Evolutionary conservation across 1,140 invertebrate species (phyloP).

Genomic region (Aleiodes sp.): DNA sequence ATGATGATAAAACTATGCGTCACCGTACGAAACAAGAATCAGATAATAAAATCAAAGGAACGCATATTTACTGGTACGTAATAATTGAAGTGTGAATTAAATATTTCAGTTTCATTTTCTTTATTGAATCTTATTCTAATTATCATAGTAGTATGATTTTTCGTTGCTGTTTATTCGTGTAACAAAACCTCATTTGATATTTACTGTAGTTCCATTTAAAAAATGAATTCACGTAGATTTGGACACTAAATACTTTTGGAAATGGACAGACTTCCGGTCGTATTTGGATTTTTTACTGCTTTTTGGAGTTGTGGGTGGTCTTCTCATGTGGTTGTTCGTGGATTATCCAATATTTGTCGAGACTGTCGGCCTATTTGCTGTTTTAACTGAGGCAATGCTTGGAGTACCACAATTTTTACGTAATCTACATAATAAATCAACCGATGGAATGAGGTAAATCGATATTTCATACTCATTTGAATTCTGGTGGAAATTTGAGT

Average conservation of each 20-base stretch:
- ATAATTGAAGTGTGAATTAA: background rate
- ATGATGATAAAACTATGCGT: slow-evolving; percentile 95
- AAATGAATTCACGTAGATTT: slow-evolving; percentile 78
- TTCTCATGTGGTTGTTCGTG: slow-evolving; percentile 89
- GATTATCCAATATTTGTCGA: slow-evolving; percentile 86
- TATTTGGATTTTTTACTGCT: slow-evolving; percentile 93
- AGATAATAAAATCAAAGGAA: slow-evolving; percentile 80
- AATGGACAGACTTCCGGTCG: slow-evolving; percentile 98
- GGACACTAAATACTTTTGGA: slow-evolving; percentile 94
- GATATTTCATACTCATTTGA: background rate
- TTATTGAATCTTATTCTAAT: background rate
- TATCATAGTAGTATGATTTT: background rate
- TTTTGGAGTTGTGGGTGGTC: slow-evolving; percentile 83
- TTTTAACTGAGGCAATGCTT: slow-evolving; percentile 96
- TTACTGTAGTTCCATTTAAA: slow-evolving; percentile 31
- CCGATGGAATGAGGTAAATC: slow-evolving; percentile 93
- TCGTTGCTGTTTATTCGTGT: slow-evolving; percentile 17
- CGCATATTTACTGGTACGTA: slow-evolving; percentile 85
- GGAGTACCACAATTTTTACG: slow-evolving; percentile 92
- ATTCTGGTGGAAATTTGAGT: no score
- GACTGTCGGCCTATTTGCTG: slow-evolving; percentile 89
- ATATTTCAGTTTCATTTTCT: no score
- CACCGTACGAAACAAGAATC: slow-evolving; percentile 83
- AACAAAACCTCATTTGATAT: slow-evolving; percentile 27
- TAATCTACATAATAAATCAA: slow-evolving; percentile 91